Evolutionary conservation across 2,797 vertebrate species (phyloP).

Genomic region (Trachops cirrhosus): DNA sequence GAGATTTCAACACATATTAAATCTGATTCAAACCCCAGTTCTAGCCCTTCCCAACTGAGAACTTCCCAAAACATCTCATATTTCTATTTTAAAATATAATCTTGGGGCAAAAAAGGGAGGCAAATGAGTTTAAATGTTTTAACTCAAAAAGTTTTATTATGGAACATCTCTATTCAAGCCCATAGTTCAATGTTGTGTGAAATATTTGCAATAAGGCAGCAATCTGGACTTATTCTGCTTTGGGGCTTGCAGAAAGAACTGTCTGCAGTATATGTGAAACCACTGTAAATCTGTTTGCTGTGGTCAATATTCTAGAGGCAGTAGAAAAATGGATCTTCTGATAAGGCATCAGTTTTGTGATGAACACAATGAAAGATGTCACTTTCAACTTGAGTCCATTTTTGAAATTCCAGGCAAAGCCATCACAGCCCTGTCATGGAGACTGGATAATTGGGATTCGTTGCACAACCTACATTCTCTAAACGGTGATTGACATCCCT

Average conservation of each 20-base stretch:
- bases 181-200: not conserved
- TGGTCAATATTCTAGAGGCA: constrained; percentile 51
- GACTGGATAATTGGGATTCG: constrained; percentile 50
- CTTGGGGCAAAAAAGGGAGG: not conserved
- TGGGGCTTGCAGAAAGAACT: not conserved
- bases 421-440: constrained; percentile 41
- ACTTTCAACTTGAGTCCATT: constrained; percentile 65
- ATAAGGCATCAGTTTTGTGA: constrained; percentile 47
- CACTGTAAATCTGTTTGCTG: constrained; percentile 25
- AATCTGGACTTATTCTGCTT: not conserved
- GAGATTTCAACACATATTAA: not conserved
- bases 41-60: not conserved
- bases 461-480: constrained; percentile 43
- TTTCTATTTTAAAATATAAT: constrained; percentile 25
- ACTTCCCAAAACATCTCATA: not conserved
- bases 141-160: not conserved
- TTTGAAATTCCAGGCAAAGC: constrained; percentile 61
- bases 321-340: constrained; percentile 66
- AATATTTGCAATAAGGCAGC: not conserved
- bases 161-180: not conserved
- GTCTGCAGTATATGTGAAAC: not conserved
- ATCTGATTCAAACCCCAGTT: not conserved
- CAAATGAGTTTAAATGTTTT: not conserved
- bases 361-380: constrained; percentile 60
- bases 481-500: constrained; percentile 54